Base-by-base conservation (phyloP, 2,113 vertebrate genomes). In the Tamias sibiricus region DNA sequence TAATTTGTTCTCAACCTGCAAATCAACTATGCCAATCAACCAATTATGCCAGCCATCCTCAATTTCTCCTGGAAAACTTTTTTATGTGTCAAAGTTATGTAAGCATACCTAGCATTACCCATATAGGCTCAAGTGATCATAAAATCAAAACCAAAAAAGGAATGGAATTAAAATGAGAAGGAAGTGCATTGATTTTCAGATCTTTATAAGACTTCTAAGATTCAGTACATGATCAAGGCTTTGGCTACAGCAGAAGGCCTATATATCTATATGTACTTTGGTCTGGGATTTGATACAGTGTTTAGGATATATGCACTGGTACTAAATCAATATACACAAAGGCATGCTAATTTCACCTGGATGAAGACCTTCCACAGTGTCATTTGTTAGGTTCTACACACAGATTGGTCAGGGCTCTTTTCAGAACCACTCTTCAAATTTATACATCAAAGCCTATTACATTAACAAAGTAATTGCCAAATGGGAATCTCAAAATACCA, bases 381-480 rank as follows among this genome's bases (percentile, higher is more conserved):
- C 40, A n/a, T 44, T 72, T 92, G 20, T 87, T 57, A 76, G 32
- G 42, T 28, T 16, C n/a, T 47, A 77, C 24, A 20, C 6, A 62
- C 37, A 87, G 52, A 91, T 12, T 54, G 57, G 13, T 17, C 62
- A n/a, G 12, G 66, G 26, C 40, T 44, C 54, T 84, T 91, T n/a
- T 85, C 49, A 79, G 91, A 93, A 83, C 6, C 68, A 72, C 68
- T 86, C 79, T 94, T 95, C 54, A 93, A 69, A 89, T 85, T 68
- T 79, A 57, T 59, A 76, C 30, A 47, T 16, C 6, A 54, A 95
- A 79, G 40, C 47, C 19, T 40, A 28, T 82, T 74, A n/a, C 68
- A 42, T 44, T 90, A 96, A 89, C 82, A 88, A 64, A 87, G 64
- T 71, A 54, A 71, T 76, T 77, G 66, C 59, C n/a, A 14, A 84